Base-by-base conservation (phyloP, 1,140 invertebrate genomes). In the Pantala flavescens region DNA sequence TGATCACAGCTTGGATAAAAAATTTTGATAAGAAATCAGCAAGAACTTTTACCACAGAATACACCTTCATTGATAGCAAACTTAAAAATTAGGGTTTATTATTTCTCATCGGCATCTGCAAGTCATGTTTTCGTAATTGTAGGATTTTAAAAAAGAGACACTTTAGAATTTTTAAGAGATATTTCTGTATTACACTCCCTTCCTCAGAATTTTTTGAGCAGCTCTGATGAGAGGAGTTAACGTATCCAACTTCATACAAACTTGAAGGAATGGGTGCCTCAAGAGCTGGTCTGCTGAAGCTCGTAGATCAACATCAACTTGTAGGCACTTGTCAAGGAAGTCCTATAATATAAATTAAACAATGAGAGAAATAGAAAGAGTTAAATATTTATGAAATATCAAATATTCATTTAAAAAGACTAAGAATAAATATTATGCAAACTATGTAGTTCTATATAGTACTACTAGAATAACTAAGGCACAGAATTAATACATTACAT, bases 191-290 rank as follows among this genome's bases (percentile, higher is more conserved):
- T 43, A 77, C 19, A 76, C 28, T 73, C 42, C 72, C 79, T 94
- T 92, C 72, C 88, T 87, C n/a, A 92, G 82, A 77, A 91, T 88
- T 82, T 86, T 88, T 76, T 91, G 94, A 14, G 96, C 96, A 24
- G 94, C 95, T 81, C 91, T 89, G 76, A 98, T 98, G 12, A 98
- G 86, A 43, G 96, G 96, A 71, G 91, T 92, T 3, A 98, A 84
- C 11, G 93, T 92, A 42, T 86, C 87, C 28, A 98, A 85, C 78
- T 94, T 92, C 80, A 93, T 92, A 74, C 94, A 91, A 78, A 92
- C 90, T 24, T 90, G 85, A 23, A 99, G 84, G 85, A 99, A 98
- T 2, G 90, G 89, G 88, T 98, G 96, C 49, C 84, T 83, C n/a
- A 97, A 85, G 11, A 98, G 84, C 82, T 97, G 91, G 14, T 91